These are phyloP conservation scores for Caprella mutica DNA, from an alignment of 2,888 invertebrate species.

Conservation along the genomic window DNA sequence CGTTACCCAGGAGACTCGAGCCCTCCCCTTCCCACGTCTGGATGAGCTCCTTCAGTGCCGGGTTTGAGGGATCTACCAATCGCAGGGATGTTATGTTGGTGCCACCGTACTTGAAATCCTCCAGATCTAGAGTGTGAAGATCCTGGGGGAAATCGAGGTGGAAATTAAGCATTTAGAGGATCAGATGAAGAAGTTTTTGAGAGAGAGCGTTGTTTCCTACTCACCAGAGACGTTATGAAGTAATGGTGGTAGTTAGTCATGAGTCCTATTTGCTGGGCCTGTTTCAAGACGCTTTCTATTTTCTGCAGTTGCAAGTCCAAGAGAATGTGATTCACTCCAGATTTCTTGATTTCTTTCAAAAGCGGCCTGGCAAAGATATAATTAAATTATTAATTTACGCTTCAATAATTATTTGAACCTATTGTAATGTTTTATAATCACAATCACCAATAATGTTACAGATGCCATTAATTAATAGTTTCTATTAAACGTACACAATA, in stretches of 20 bases:
- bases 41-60: slow-evolving; percentile 14
- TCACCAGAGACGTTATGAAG: slow-evolving; percentile 78
- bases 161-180: neutral
- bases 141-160: slow-evolving; percentile 49
- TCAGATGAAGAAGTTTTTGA: neutral
- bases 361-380: no score
- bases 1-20: no score
- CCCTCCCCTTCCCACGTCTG: slow-evolving; percentile 18
- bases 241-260: slow-evolving; percentile 93
- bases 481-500: no score
- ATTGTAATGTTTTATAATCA: no score
- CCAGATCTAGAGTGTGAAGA: slow-evolving; percentile 77
- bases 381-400: no score
- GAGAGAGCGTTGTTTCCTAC: slow-evolving; percentile 34
- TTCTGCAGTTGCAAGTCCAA: slow-evolving; percentile 22
- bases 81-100: slow-evolving; percentile 90
- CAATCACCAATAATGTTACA: no score
- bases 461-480: no score
- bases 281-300: slow-evolving; percentile 53
- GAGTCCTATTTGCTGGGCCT: slow-evolving; percentile 93
- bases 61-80: slow-evolving; percentile 60
- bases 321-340: slow-evolving; percentile 28
- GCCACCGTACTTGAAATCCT: slow-evolving; percentile 87
- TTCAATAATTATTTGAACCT: no score
- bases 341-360: slow-evolving; percentile 27